Conservation (phyloP, 1,140 invertebrate species). For the Pomacea maculata region DNA sequence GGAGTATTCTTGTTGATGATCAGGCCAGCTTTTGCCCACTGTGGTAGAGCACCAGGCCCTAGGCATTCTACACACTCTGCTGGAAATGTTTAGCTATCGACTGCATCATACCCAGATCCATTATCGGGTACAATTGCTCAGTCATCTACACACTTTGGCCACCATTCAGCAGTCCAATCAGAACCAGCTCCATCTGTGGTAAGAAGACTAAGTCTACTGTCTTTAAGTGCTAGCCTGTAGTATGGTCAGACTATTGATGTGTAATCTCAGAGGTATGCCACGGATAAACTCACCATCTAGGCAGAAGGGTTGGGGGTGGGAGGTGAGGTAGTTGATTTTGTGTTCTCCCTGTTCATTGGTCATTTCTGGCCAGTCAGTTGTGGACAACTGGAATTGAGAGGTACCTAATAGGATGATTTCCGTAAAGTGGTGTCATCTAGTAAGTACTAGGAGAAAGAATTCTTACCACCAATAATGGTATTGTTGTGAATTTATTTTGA, state of each 20-base stretch:
- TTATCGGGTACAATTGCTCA: conserved; percentile 90
- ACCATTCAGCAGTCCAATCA: conserved; percentile 92
- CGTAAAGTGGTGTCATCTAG: too few relatives aligned
- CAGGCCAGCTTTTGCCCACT: conserved; percentile 85
- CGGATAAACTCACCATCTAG: background rate
- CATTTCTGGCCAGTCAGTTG: too few relatives aligned
- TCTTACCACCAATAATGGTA: too few relatives aligned
- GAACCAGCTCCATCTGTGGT: conserved; percentile 92
- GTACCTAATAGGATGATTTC: too few relatives aligned
- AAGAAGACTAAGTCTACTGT: conserved; percentile 43
- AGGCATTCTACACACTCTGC: conserved; percentile 91
- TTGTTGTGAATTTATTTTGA: too few relatives aligned
- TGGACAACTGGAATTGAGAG: too few relatives aligned
- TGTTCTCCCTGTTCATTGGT: too few relatives aligned
- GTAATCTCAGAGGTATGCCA: background rate
- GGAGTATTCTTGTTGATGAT: conserved; percentile 34
- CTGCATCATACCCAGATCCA: conserved; percentile 96
- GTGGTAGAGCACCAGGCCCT: conserved; percentile 93
- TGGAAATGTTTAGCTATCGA: conserved; percentile 97
- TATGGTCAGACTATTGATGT: background rate
- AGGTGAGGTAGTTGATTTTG: too few relatives aligned
- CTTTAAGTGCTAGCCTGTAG: background rate
- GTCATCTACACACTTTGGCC: conserved; percentile 86
- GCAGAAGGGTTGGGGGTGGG: too few relatives aligned
- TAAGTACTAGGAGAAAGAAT: too few relatives aligned